Conservation (phyloP, 2,113 vertebrate species). For the Oncorhynchus kisutch region DNA sequence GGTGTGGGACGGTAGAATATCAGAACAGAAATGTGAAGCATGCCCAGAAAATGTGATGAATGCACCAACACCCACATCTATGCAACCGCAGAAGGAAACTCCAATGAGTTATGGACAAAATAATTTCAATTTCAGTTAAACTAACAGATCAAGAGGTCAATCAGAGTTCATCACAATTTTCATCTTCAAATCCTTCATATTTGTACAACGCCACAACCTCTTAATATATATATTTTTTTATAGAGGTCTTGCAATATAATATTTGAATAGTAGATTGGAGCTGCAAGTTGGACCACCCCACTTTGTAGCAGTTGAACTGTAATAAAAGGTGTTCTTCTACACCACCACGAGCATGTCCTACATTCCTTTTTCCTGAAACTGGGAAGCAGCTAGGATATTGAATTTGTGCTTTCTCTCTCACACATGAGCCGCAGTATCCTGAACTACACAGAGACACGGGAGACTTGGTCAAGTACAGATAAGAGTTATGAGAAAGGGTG, state of each 20-base stretch:
- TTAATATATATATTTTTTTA: too few relatives aligned
- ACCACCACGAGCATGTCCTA: neutral
- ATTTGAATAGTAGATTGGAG: neutral
- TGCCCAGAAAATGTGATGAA: slow-evolving; percentile 9
- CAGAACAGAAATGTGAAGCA: slow-evolving; percentile 14
- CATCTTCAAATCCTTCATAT: neutral
- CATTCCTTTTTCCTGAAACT: slow-evolving; percentile 13
- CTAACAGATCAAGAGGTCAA: neutral
- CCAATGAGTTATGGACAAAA: neutral
- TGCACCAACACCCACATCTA: neutral
- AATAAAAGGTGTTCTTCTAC: neutral
- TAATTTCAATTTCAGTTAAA: neutral
- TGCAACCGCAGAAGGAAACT: neutral
- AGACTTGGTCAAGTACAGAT: neutral
- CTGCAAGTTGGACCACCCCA: neutral
- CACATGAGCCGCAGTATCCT: neutral
- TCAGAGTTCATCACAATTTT: neutral
- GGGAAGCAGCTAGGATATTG: neutral
- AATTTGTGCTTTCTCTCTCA: neutral
- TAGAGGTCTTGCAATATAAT: too few relatives aligned
- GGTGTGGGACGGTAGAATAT: slow-evolving; percentile 16
- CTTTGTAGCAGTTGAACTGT: neutral
- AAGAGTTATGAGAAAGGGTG: neutral
- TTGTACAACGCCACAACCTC: too few relatives aligned
- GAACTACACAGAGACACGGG: neutral